phyloP scores from a whole-genome alignment of 2,888 invertebrate species.

The Eilema griseolum region DNA sequence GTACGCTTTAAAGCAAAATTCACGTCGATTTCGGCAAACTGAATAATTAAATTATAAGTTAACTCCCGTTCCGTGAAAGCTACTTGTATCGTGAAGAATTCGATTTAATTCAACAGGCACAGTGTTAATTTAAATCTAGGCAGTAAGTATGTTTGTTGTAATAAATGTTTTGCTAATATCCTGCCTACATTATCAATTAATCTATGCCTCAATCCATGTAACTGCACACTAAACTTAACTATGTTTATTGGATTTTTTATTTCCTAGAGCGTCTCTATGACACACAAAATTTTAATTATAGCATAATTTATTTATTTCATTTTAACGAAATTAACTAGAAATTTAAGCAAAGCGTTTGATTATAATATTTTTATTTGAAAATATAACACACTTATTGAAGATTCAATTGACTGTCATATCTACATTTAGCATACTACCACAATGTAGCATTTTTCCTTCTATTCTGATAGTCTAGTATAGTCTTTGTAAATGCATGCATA shows the following conservation, averaged over 20 bases:
- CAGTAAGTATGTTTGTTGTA: too few relatives aligned
- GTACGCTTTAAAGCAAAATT: background rate
- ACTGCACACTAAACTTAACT: background rate
- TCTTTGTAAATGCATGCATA: background rate
- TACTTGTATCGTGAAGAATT: background rate
- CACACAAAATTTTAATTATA: background rate
- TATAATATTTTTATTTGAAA: too few relatives aligned
- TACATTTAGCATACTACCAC: too few relatives aligned
- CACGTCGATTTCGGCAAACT: too few relatives aligned
- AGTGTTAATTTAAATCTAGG: too few relatives aligned
- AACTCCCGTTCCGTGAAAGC: background rate
- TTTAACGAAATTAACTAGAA: background rate
- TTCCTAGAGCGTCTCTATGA: background rate
- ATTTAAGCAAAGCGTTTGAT: background rate
- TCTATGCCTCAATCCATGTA: background rate
- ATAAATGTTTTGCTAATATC: too few relatives aligned
- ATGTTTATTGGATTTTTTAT: background rate
- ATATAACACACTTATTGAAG: too few relatives aligned
- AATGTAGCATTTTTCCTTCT: background rate
- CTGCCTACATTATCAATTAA: too few relatives aligned
- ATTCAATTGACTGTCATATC: background rate
- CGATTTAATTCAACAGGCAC: background rate
- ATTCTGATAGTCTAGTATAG: background rate
- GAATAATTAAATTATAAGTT: background rate
- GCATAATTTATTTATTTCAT: background rate